Evolutionary conservation across 2,797 vertebrate species (phyloP).

Genomic region (Hippocampus kuda): DNA sequence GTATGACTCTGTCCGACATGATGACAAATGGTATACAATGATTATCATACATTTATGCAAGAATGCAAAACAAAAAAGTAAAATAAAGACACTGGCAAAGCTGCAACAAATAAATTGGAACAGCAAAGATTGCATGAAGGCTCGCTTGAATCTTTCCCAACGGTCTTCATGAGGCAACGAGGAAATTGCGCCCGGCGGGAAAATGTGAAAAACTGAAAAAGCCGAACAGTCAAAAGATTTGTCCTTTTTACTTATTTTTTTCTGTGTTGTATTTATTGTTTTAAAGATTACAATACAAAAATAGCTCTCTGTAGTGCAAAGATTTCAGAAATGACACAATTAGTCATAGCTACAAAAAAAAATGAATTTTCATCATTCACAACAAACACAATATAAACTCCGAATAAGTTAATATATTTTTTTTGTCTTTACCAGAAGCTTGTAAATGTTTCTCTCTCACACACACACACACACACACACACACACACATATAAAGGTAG

Average conservation of each 20-base stretch:
- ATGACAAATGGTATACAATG: conserved; percentile 40
- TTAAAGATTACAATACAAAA: conserved; percentile 30
- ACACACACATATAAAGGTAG: conserved; percentile 18
- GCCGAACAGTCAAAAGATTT: not conserved
- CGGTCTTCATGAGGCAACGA: too few relatives aligned
- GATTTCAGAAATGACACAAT: conserved; percentile 43
- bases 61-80: conserved; percentile 9
- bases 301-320: conserved; percentile 64
- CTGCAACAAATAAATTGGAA: conserved; percentile 35
- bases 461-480: conserved; percentile 16
- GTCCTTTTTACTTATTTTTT: not conserved
- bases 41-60: conserved; percentile 55
- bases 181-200: too few relatives aligned
- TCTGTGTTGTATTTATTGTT: conserved; percentile 1
- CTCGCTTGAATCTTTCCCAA: too few relatives aligned
- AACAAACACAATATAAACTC: conserved; percentile 37
- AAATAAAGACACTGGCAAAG: conserved; percentile 29
- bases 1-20: conserved; percentile 19
- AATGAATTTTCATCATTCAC: conserved; percentile 33
- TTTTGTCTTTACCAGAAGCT: conserved; percentile 23
- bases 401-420: conserved; percentile 61
- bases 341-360: conserved; percentile 27
- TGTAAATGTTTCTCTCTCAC: conserved; percentile 6
- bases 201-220: too few relatives aligned
- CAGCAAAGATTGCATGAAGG: conserved; percentile 21